phyloP scores from a whole-genome alignment of 2,797 vertebrate genomes.

The Glyptemys insculpta region DNA sequence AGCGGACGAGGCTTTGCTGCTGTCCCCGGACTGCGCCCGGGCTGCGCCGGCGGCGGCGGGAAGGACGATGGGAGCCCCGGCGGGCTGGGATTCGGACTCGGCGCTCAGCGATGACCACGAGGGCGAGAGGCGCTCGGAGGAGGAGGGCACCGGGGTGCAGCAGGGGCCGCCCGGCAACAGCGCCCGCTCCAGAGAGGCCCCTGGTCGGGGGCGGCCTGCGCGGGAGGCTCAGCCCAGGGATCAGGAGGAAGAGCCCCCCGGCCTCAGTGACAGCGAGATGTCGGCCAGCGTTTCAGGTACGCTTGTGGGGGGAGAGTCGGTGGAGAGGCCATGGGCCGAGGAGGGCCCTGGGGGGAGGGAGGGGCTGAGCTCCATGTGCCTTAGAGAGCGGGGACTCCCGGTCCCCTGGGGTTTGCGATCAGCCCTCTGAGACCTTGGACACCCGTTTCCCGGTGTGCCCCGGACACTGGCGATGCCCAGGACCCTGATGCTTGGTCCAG shows the following conservation, averaged over 20 bases:
- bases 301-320: not conserved
- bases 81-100: conserved; percentile 93
- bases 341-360: not conserved
- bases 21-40: conserved; percentile 1
- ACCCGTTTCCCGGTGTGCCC: not conserved
- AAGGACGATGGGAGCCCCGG: conserved; percentile 78
- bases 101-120: conserved; percentile 93
- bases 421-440: not conserved
- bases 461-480: too few species aligned
- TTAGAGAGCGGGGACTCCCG: not conserved
- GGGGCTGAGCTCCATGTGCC: not conserved
- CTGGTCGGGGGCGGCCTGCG: conserved; percentile 31
- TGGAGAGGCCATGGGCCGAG: not conserved
- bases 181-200: conserved; percentile 17
- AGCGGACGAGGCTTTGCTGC: conserved; percentile 55
- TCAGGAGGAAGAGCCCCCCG: conserved; percentile 82
- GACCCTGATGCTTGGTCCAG: not conserved
- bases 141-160: conserved; percentile 14
- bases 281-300: conserved; percentile 88
- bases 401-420: not conserved
- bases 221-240: conserved; percentile 55
- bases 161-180: conserved; percentile 20
- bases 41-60: conserved; percentile 29
- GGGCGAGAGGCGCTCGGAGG: conserved; percentile 75
- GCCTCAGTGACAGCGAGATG: conserved; percentile 90